Conservation (phyloP, 2,113 vertebrate species). For the Phaetusa simplex region DNA sequence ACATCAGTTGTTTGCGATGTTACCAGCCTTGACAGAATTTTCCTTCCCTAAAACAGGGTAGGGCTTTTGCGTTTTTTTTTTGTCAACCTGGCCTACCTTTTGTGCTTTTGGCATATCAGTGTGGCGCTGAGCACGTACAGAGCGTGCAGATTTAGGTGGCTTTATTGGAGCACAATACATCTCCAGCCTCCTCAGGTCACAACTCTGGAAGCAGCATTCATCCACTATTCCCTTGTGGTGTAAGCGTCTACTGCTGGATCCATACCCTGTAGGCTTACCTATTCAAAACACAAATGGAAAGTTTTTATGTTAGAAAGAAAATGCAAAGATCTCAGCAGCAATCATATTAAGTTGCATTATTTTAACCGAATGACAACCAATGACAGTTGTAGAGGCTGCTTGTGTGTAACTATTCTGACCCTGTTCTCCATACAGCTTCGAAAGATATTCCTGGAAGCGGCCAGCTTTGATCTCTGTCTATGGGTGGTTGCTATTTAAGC, state of each 20-base stretch:
- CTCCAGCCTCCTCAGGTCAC: slow-evolving; percentile 94
- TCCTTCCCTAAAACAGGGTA: not conserved
- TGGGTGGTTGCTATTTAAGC: not conserved
- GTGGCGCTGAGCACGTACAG: slow-evolving; percentile 92
- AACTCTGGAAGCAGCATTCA: slow-evolving; percentile 99
- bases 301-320: not conserved
- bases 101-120: slow-evolving; percentile 91
- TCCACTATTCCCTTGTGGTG: slow-evolving; percentile 94
- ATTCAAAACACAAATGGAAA: slow-evolving; percentile 38
- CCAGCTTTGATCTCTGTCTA: not conserved
- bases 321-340: not conserved
- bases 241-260: slow-evolving; percentile 87
- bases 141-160: slow-evolving; percentile 87
- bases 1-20: not conserved
- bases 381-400: not conserved
- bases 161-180: slow-evolving; percentile 98
- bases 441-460: not conserved
- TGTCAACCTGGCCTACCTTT: slow-evolving; percentile 77
- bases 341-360: not conserved
- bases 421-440: not conserved
- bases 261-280: slow-evolving; percentile 97
- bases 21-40: not conserved
- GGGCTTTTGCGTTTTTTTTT: not conserved
- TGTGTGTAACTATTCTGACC: not conserved
- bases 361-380: not conserved